A percentile compares a stretch with the other conserved stretches of the same genome.
Conservation (phyloP, 2,797 vertebrate species). For the Octomys mimax region DNA sequence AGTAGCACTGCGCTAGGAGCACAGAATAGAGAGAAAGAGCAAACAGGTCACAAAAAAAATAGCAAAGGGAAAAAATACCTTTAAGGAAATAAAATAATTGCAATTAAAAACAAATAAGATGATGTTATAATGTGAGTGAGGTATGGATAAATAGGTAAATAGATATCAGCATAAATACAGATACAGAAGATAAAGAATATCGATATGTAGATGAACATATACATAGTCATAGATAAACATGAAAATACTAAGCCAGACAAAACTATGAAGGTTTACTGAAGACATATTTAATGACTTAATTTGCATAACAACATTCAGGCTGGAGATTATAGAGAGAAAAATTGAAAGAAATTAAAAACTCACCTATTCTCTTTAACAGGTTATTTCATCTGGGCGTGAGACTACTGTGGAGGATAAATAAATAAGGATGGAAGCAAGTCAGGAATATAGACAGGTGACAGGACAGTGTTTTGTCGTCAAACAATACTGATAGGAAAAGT, state of each 20-base stretch:
- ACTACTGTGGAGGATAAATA: not conserved
- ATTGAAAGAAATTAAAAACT: not conserved
- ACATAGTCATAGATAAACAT: not conserved
- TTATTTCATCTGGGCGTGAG: not conserved
- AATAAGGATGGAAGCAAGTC: not conserved
- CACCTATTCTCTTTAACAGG: not conserved
- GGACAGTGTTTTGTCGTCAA: not conserved
- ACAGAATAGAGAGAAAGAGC: not conserved
- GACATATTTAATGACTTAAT: not conserved
- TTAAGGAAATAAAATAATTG: not conserved
- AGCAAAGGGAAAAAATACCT: not conserved
- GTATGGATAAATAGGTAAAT: no score
- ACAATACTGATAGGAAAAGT: not conserved
- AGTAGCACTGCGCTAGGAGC: not conserved
- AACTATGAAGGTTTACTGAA: not conserved
- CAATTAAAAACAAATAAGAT: not conserved
- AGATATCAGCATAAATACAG: not conserved
- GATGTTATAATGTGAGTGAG: not conserved
- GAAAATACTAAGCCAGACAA: not conserved
- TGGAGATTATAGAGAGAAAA: not conserved
- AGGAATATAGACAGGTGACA: not conserved
- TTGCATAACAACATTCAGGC: not conserved
- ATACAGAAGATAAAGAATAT: not conserved
- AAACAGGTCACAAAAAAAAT: not conserved
- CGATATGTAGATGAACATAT: not conserved